These are phyloP conservation scores for Meriones psammophilus DNA, from an alignment of 2,797 vertebrate genomes.

Conservation along the genomic window DNA sequence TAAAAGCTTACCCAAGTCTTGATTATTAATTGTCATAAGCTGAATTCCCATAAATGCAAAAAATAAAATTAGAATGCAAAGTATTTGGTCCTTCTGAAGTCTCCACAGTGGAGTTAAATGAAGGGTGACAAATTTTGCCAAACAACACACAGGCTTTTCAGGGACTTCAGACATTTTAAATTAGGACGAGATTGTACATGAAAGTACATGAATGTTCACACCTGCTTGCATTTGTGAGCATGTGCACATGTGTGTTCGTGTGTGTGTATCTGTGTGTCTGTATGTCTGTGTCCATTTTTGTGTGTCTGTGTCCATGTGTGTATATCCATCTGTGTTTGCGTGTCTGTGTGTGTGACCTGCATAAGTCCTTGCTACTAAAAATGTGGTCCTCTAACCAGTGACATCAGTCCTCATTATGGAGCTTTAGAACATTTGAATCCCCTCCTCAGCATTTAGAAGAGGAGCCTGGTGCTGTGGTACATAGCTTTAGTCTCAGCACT, in stretches of 20 bases:
- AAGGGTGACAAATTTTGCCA: conserved; percentile 11
- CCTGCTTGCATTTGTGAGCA: not conserved
- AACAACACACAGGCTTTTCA: not conserved
- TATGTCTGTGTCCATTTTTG: not conserved
- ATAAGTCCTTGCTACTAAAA: not conserved
- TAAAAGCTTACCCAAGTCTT: conserved; percentile 6
- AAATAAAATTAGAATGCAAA: conserved; percentile 49
- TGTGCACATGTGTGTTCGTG: not conserved
- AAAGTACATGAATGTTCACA: too few relatives aligned
- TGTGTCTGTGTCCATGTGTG: not conserved
- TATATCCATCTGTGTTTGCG: not conserved
- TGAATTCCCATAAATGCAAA: not conserved
- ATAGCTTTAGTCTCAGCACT: not conserved
- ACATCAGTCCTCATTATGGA: not conserved
- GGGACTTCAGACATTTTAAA: not conserved
- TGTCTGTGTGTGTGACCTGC: not conserved
- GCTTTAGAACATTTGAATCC: not conserved
- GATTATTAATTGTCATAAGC: conserved; percentile 48
- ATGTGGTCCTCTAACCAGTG: not conserved
- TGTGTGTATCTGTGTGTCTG: not conserved
- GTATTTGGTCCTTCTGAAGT: not conserved
- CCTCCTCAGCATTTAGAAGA: not conserved
- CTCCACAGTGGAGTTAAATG: not conserved
- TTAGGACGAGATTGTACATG: not conserved
- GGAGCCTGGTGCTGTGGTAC: not conserved